Percentiles rank a stretch among this genome's conserved stretches.
phyloP scores from a whole-genome alignment of 2,888 invertebrate genomes.

The Drosophila anomalipes region DNA sequence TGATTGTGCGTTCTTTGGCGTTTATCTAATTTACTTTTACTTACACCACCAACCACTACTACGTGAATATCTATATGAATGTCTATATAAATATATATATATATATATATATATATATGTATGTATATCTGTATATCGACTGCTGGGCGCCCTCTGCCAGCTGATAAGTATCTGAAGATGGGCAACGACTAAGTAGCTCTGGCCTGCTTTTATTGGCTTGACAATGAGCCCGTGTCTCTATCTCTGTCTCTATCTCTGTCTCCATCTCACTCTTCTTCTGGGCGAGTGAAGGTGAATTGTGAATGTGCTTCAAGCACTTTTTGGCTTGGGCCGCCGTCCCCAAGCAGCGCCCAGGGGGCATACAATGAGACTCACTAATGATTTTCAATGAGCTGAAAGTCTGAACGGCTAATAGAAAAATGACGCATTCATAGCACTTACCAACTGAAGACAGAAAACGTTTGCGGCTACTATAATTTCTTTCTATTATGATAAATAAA shows the following conservation, averaged over 20 bases:
- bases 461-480: neutral
- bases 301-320: constrained; percentile 42
- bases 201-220: constrained; percentile 71
- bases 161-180: constrained; percentile 61
- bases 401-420: constrained; percentile 51
- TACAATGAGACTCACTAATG: constrained; percentile 52
- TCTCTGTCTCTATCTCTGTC: neutral
- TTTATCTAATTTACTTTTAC: constrained; percentile 80
- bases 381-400: constrained; percentile 69
- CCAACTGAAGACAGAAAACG: neutral
- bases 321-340: constrained; percentile 24
- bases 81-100: neutral
- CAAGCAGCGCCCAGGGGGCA: constrained; percentile 23
- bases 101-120: neutral
- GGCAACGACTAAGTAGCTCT: constrained; percentile 25
- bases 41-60: constrained; percentile 58
- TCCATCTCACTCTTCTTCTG: neutral
- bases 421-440: constrained; percentile 19
- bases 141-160: constrained; percentile 58
- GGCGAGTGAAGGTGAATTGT: constrained; percentile 57
- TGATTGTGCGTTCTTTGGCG: constrained; percentile 72
- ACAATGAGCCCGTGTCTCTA: constrained; percentile 70
- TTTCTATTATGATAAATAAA: neutral
- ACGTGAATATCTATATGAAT: neutral
- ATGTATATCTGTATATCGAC: constrained; percentile 25